Base-by-base conservation (phyloP, 2,113 vertebrate genomes). In the Atractosteus spatula region DNA sequence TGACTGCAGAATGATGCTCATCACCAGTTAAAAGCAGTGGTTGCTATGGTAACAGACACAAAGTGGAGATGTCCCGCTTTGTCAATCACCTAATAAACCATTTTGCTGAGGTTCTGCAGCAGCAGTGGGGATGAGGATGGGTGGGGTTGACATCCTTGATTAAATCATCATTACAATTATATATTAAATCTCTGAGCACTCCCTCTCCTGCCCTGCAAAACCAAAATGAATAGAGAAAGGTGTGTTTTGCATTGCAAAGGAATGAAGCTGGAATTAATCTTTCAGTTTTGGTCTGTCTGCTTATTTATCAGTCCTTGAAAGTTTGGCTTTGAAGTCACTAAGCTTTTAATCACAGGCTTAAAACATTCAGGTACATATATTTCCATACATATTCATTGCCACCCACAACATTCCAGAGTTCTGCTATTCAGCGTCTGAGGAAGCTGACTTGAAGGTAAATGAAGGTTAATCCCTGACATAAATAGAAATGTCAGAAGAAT, bases 1-100 rank as follows among this genome's bases (percentile, higher is more conserved):
- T 10, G 5, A 5, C 47, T 51, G 5, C 10, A 10, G 5, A 10
- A 51, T 51, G 47, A 71, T 82, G 75, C 81, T 66, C 73, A 63
- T 73, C 66, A 72, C 10, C 10, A 59, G 80, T 66, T 70, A 64
- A 80, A 77, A 74, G 74, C 73, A 57, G 63, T 55, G 68, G 87
- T 91, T 81, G 83, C 87, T 83, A 89, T 85, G 78, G 86, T 78
- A 84, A 91, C 89, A 61, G 74, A 70, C 69, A 73, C 79, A 71
- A 78, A 76, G 59, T 70, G 74, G 62, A 83, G 82, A 89, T 78
- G 83, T 87, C 85, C 87, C 82, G 14, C 76, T 62, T 64, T 62
- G 77, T 17, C 56, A 80, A 76, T 51, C 17, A 64, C 8, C 62
- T 73, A 43, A 8, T 45, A 41, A 14, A 73, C 11, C 61, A 44